Evolutionary conservation across 2,797 vertebrate genomes (phyloP), one percentile per base, ranked within the genome.

Genomic region (Phylloscopus collybita): DNA sequence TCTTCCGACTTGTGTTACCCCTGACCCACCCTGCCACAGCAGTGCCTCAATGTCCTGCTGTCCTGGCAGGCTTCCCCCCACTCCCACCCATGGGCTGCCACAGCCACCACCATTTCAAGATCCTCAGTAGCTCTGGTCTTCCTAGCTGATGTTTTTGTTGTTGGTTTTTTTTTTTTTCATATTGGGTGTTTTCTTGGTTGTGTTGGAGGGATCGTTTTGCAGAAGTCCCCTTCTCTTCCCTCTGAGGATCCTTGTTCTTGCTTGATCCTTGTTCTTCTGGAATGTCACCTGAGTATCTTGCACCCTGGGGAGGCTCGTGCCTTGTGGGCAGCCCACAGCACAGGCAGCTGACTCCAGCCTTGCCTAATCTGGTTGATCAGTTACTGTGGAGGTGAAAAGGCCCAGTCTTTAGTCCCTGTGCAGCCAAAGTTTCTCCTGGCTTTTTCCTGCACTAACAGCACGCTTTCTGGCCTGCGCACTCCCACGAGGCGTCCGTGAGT

Each of bases 1-100:
- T 5, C 23, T 3, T 1, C 21, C 5, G 5, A 1, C 10, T 81
- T 0, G 0, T 2, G 3, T 19, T 1, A 0, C 13, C 36, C 22
- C 10, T 36, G 44, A 12, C 42, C 19, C 2, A 3, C 45, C 8
- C 0, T 10, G 22, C 30, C 3, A 3, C 25, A 90, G 30, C 56
- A 27, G 17, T 1, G 1, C 1, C 78, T 79, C 5, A 1, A 2
- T 45, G 42, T 11, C 32, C 45, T 72, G 26, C 36, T 21, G 3
- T 4, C 21, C 32, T 10, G 0, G 2, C 16, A 38, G 47, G 8
- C 36, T 73, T 66, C 5, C 16, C 19, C 17, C 5, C 0, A 0
- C 23, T 57, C 29, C 50, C 32, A 60, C 9, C 45, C 22, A 1
- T 3, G 6, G 14, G 42, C 56, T 45, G 16, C 60, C 42, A 53